Conservation (phyloP, 23 tunicate species). For the Botrylloides violaceus region DNA sequence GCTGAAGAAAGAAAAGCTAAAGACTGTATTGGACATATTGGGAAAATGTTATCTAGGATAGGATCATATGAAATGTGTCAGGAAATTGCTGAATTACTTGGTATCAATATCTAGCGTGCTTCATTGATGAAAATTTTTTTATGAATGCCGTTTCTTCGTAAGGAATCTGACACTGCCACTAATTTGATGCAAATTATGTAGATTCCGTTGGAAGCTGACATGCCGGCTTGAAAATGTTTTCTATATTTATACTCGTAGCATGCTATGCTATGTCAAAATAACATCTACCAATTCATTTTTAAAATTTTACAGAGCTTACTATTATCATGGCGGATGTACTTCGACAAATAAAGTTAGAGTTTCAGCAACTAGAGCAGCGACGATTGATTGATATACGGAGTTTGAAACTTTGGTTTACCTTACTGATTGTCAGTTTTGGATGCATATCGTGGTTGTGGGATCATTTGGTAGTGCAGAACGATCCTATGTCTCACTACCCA, state of each 20-base stretch:
- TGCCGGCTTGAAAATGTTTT: no score
- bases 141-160: no score
- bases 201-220: no score
- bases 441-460: slow-evolving; percentile 32
- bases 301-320: no score
- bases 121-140: no score
- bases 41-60: slow-evolving; percentile 1
- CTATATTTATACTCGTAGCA: no score
- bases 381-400: slow-evolving; percentile 25
- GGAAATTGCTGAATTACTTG: background rate
- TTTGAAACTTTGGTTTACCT: slow-evolving; percentile 38
- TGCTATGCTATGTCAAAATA: no score
- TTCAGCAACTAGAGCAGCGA: slow-evolving; percentile 39
- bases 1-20: slow-evolving; percentile 4
- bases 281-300: no score
- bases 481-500: slow-evolving; percentile 21
- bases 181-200: no score
- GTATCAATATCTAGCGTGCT: slow-evolving; percentile 2
- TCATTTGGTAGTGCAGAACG: slow-evolving; percentile 19
- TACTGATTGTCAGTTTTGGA: slow-evolving; percentile 24
- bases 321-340: slow-evolving; percentile 16
- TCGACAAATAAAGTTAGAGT: slow-evolving; percentile 3
- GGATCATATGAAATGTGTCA: slow-evolving; percentile 7
- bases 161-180: no score
- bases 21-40: background rate